A percentile compares a stretch with the other conserved stretches of the same genome.
These are phyloP conservation scores for Dione vanillae DNA, from an alignment of 2,888 invertebrate species.

Conservation along the genomic window DNA sequence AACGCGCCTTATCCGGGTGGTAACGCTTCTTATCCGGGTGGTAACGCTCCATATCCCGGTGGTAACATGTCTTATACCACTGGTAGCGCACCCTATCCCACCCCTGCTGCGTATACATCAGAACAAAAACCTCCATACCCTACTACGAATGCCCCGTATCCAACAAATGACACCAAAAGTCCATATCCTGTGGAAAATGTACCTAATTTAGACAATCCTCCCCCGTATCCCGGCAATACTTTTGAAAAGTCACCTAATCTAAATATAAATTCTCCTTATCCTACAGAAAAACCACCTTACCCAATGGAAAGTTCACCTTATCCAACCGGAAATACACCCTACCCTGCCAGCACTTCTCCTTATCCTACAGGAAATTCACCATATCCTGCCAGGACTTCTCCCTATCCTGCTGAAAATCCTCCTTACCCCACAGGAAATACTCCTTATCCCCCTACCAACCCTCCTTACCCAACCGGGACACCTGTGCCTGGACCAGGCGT, in stretches of 20 bases:
- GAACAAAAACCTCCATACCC: constrained; percentile 1
- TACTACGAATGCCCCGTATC: constrained; percentile 31
- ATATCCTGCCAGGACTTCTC: constrained; percentile 33
- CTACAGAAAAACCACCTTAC: constrained; percentile 41
- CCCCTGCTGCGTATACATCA: constrained; percentile 15
- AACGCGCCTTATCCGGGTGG: constrained; percentile 42
- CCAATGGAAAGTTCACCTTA: constrained; percentile 43
- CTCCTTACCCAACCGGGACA: background rate
- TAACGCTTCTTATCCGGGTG: constrained; percentile 39
- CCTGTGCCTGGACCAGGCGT: constrained; percentile 2
- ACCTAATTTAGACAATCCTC: constrained; percentile 27
- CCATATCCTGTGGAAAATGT: constrained; percentile 40
- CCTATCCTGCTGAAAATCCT: constrained; percentile 18
- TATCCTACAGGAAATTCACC: constrained; percentile 36
- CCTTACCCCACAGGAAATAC: constrained; percentile 21
- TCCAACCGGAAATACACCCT: constrained; percentile 33
- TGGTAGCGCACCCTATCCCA: constrained; percentile 32
- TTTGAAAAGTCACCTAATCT: constrained; percentile 37
- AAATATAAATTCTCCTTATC: constrained; percentile 33
- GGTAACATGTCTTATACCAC: background rate
- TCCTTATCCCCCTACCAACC: constrained; percentile 5
- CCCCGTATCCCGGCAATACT: constrained; percentile 39
- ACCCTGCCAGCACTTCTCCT: constrained; percentile 31
- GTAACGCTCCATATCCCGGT: constrained; percentile 14
- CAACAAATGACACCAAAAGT: constrained; percentile 29